phyloP scores from a whole-genome alignment of 1,140 invertebrate genomes.

The Drosophila lini region DNA sequence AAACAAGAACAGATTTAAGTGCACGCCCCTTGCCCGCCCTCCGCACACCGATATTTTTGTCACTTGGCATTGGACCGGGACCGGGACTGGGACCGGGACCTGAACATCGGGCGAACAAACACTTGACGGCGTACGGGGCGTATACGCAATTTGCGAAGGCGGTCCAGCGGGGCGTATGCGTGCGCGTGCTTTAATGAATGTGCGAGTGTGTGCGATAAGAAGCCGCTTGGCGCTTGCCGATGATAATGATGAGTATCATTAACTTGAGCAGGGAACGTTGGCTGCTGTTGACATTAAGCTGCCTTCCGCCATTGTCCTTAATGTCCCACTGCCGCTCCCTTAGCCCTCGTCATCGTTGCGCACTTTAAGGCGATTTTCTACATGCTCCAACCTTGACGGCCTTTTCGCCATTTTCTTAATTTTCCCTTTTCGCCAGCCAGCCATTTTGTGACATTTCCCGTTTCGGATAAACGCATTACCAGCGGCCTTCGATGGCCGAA shows the following conservation, averaged over 20 bases:
- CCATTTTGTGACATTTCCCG: constrained; percentile 73
- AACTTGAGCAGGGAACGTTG: constrained; percentile 47
- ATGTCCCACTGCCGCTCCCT: neutral
- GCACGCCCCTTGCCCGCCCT: constrained; percentile 26
- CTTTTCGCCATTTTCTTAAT: constrained; percentile 34
- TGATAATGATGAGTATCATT: constrained; percentile 80
- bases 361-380: constrained; percentile 66
- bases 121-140: constrained; percentile 57
- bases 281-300: constrained; percentile 66
- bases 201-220: constrained; percentile 56
- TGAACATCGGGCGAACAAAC: constrained; percentile 55
- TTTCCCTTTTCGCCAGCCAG: constrained; percentile 29
- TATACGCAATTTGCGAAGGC: constrained; percentile 66
- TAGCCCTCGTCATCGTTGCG: constrained; percentile 31
- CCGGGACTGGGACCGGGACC: constrained; percentile 12
- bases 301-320: constrained; percentile 37
- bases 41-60: constrained; percentile 67
- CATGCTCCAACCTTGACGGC: constrained; percentile 56
- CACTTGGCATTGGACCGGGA: constrained; percentile 48
- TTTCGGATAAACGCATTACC: constrained; percentile 76
- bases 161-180: constrained; percentile 48
- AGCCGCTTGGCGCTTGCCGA: constrained; percentile 19
- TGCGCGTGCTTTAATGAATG: constrained; percentile 73
- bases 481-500: constrained; percentile 58
- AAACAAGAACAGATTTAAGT: constrained; percentile 79